These are phyloP conservation scores for Melolontha melolontha DNA, from an alignment of 2,888 invertebrate genomes.

Conservation along the genomic window DNA sequence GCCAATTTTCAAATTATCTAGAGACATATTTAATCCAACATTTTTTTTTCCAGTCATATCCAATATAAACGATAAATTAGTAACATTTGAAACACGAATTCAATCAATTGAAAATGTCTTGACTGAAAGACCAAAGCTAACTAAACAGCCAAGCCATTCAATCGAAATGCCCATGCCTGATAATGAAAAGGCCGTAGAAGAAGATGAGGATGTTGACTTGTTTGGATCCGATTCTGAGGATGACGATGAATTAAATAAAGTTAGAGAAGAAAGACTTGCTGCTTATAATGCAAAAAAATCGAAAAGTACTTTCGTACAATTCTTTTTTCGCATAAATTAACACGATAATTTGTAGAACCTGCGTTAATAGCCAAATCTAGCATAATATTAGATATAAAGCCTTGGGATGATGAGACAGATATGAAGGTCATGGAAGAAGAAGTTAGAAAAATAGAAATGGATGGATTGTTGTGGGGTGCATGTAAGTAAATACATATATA, in stretches of 20 bases:
- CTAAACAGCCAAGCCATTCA: conserved; percentile 10
- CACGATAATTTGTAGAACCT: conserved; percentile 73
- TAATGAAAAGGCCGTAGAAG: conserved; percentile 68
- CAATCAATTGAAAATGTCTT: conserved; percentile 48
- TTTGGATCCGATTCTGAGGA: conserved; percentile 87
- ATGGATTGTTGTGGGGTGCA: conserved; percentile 95
- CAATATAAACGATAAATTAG: conserved; percentile 32
- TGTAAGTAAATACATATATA: conserved; percentile 63
- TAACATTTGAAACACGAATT: conserved; percentile 43
- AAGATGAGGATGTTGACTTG: conserved; percentile 82
- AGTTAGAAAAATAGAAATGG: conserved; percentile 82
- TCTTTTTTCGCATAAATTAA: background rate
- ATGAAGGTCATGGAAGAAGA: conserved; percentile 85
- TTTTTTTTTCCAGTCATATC: conserved; percentile 27
- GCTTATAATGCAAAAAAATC: conserved; percentile 93
- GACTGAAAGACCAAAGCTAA: conserved; percentile 45
- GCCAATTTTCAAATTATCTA: too few species aligned
- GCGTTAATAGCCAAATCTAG: conserved; percentile 93
- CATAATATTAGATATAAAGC: conserved; percentile 94
- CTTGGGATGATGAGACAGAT: conserved; percentile 94
- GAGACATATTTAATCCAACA: background rate
- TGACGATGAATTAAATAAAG: conserved; percentile 78
- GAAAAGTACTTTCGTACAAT: conserved; percentile 72
- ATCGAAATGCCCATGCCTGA: conserved; percentile 24
- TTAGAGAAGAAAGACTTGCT: conserved; percentile 86